These are phyloP conservation scores for Patella caerulea DNA, from an alignment of 2,888 invertebrate genomes.

Conservation along the genomic window DNA sequence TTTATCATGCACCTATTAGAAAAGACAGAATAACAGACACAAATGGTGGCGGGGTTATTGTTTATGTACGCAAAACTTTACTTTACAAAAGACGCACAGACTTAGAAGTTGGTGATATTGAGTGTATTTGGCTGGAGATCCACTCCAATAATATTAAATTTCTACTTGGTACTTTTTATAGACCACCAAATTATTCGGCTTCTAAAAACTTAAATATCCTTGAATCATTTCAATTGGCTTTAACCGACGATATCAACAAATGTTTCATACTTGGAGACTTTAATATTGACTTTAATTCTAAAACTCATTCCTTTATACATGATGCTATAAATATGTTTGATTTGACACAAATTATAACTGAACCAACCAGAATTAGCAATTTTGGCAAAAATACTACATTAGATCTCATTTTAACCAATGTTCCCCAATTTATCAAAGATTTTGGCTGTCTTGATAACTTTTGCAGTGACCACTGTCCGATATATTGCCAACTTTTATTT, in stretches of 20 bases:
- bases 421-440: not conserved
- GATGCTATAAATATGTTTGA: not conserved
- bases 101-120: constrained; percentile 1
- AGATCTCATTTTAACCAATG: constrained; percentile 13
- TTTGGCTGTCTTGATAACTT: not conserved
- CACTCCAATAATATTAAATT: constrained; percentile 1
- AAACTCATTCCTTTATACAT: not conserved
- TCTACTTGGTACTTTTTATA: constrained; percentile 15
- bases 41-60: constrained; percentile 7
- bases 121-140: constrained; percentile 21
- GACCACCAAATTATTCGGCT: constrained; percentile 17
- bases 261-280: constrained; percentile 1
- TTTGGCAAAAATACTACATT: not conserved
- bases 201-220: not conserved
- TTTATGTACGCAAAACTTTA: not conserved
- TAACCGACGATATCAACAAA: not conserved
- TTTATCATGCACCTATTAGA: not conserved
- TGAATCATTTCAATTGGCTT: not conserved
- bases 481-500: not conserved
- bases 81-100: constrained; percentile 8
- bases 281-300: not conserved
- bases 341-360: constrained; percentile 10
- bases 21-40: not conserved
- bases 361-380: constrained; percentile 17
- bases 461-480: not conserved